Conservation (phyloP, 2,113 vertebrate genomes). For the Promerops cafer region DNA sequence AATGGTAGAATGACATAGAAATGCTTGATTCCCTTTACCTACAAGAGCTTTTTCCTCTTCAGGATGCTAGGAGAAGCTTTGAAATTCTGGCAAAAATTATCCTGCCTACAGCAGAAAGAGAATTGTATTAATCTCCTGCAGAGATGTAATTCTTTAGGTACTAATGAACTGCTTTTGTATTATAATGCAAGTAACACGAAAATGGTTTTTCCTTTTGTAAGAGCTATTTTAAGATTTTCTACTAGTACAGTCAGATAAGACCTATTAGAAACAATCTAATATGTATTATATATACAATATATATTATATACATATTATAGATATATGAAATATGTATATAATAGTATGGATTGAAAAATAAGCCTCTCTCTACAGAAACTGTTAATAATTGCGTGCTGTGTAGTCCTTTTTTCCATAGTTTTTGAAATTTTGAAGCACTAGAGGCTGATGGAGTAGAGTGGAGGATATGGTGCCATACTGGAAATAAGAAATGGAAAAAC, state of each 20-base stretch:
- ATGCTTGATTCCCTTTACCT: background rate
- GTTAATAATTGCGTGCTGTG: background rate
- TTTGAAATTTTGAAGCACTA: background rate
- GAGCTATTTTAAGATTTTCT: background rate
- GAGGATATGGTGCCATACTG: background rate
- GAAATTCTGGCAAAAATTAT: constrained; percentile 43
- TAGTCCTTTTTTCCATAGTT: background rate
- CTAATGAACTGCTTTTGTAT: constrained; percentile 11
- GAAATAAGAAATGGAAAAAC: background rate
- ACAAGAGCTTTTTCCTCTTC: background rate
- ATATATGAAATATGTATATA: too few relatives aligned
- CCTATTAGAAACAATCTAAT: background rate
- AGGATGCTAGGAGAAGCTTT: background rate
- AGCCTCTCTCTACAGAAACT: background rate
- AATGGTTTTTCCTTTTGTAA: background rate
- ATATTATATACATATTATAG: too few relatives aligned
- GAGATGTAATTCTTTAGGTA: background rate
- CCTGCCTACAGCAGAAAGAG: background rate
- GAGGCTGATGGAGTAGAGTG: background rate
- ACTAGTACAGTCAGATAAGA: background rate
- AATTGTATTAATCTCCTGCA: constrained; percentile 2
- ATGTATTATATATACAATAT: too few relatives aligned
- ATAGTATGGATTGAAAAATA: background rate
- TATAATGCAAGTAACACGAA: background rate
- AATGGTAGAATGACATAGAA: background rate